These are phyloP conservation scores for Stomorhina lunata DNA, from an alignment of 2,888 invertebrate species.

Conservation along the genomic window DNA sequence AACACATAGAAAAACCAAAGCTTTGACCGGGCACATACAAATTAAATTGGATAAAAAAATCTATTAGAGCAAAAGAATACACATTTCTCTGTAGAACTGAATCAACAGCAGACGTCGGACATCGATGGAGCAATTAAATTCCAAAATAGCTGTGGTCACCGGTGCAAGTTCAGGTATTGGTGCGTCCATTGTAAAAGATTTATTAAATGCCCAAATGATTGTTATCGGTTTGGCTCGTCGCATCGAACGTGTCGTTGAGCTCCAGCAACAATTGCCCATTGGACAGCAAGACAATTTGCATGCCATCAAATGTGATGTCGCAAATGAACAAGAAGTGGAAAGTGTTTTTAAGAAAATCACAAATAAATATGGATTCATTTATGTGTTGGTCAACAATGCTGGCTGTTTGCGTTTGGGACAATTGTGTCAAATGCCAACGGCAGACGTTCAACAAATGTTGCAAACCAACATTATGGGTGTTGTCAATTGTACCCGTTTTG, in stretches of 20 bases:
- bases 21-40: not conserved
- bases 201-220: conserved; percentile 80
- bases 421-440: conserved; percentile 66
- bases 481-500: conserved; percentile 79
- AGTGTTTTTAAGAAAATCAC: conserved; percentile 81
- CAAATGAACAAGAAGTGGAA: conserved; percentile 81
- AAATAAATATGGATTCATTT: conserved; percentile 80
- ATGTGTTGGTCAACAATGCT: conserved; percentile 83
- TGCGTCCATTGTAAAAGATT: conserved; percentile 78
- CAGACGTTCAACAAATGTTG: conserved; percentile 75
- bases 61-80: not conserved
- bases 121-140: conserved; percentile 81
- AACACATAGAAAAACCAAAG: conserved; percentile 30
- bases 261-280: conserved; percentile 62
- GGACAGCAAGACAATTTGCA: conserved; percentile 62
- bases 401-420: conserved; percentile 76
- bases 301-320: conserved; percentile 77
- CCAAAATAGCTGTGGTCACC: conserved; percentile 82
- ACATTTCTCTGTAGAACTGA: not conserved
- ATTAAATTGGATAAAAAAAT: conserved; percentile 25
- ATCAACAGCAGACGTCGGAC: not conserved
- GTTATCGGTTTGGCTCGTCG: conserved; percentile 82
- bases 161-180: conserved; percentile 84
- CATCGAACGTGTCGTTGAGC: conserved; percentile 72
- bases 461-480: conserved; percentile 80